phyloP scores from a whole-genome alignment of 2,888 invertebrate genomes.

The Tridacna crocea region DNA sequence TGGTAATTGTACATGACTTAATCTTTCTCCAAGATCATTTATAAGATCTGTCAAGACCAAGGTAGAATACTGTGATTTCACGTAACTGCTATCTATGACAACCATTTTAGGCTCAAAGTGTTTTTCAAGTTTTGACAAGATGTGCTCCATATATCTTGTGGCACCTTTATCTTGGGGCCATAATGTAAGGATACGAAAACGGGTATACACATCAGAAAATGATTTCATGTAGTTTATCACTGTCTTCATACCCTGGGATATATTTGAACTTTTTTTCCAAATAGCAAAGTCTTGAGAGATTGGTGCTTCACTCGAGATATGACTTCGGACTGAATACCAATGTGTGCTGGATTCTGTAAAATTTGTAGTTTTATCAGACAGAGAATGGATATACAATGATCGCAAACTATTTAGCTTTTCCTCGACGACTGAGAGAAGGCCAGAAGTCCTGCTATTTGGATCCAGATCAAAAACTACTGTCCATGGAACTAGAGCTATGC shows the following conservation, averaged over 20 bases:
- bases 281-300: constrained; percentile 22
- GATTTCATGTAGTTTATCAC: constrained; percentile 38
- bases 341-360: constrained; percentile 48
- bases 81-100: not conserved
- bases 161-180: constrained; percentile 53
- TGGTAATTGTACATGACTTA: not conserved
- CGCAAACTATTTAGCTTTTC: constrained; percentile 27
- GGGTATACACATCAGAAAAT: constrained; percentile 53
- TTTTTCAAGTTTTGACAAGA: not conserved
- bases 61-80: not conserved
- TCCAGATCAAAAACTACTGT: constrained; percentile 67
- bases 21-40: not conserved
- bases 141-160: constrained; percentile 6
- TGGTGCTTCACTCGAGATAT: constrained; percentile 61
- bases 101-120: not conserved
- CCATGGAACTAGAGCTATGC: constrained; percentile 64
- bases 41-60: not conserved
- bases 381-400: constrained; percentile 48
- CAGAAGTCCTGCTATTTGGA: constrained; percentile 53
- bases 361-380: constrained; percentile 35
- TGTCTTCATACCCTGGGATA: constrained; percentile 18
- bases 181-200: constrained; percentile 46
- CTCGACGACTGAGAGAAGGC: constrained; percentile 58
- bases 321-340: constrained; percentile 59
- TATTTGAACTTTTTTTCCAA: constrained; percentile 33